phyloP scores from a whole-genome alignment of 2,888 invertebrate species.

The Opisthograptis luteolata region DNA sequence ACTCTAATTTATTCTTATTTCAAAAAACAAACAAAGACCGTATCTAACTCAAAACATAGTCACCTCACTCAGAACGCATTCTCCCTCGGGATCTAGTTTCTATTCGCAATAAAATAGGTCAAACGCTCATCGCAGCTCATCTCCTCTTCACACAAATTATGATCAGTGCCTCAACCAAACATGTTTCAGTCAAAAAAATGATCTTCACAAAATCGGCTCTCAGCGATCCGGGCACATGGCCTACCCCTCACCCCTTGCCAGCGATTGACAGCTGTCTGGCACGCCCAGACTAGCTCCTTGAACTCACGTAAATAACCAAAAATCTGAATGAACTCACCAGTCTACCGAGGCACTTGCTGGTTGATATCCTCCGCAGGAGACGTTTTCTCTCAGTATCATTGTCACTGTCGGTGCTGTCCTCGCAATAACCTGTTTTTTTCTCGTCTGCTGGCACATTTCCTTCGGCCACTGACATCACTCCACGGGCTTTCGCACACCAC shows the following conservation, averaged over 20 bases:
- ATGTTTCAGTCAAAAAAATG: slow-evolving; percentile 53
- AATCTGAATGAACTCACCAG: slow-evolving; percentile 80
- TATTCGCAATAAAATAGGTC: slow-evolving; percentile 55
- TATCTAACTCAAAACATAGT: slow-evolving; percentile 42
- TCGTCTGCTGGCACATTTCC: slow-evolving; percentile 57
- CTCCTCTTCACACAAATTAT: slow-evolving; percentile 51
- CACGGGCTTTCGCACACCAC: slow-evolving; percentile 62
- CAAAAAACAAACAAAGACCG: slow-evolving; percentile 8
- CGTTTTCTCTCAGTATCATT: slow-evolving; percentile 92
- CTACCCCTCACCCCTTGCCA: slow-evolving; percentile 49
- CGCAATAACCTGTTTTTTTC: slow-evolving; percentile 65
- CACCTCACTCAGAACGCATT: slow-evolving; percentile 45
- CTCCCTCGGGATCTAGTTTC: slow-evolving; percentile 42
- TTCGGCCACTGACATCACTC: slow-evolving; percentile 76
- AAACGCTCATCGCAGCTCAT: slow-evolving; percentile 47
- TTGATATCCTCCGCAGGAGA: slow-evolving; percentile 91
- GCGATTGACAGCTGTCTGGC: slow-evolving; percentile 61
- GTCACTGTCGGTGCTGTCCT: slow-evolving; percentile 90
- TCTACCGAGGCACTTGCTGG: slow-evolving; percentile 92
- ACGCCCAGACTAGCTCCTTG: slow-evolving; percentile 57
- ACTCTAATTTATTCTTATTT: neutral
- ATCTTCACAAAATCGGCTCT: slow-evolving; percentile 47
- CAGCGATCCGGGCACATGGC: slow-evolving; percentile 67
- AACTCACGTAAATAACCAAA: slow-evolving; percentile 24
- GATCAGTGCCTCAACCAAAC: slow-evolving; percentile 47